Base-by-base conservation (phyloP, 1,140 invertebrate species). In the Aporrectodea caliginosa region DNA sequence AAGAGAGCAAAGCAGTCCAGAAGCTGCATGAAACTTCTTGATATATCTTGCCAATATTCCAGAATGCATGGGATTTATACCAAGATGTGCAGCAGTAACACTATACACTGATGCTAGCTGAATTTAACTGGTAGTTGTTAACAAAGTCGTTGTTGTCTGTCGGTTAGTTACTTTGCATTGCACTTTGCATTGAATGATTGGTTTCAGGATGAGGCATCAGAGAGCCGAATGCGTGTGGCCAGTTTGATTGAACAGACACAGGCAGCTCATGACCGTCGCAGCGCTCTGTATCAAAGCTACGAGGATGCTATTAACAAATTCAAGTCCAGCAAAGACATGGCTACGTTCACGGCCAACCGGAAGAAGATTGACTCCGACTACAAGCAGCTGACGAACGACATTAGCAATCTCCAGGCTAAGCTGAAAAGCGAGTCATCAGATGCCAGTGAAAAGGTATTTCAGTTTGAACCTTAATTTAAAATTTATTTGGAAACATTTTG, bases 301-400 rank as follows among this genome's bases (percentile, higher is more conserved):
- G 92, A 93, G 82, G 91, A 92, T 81, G 91, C 91, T 69, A 84
- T 93, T 58, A 88, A 88, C 77, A 91, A 91, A 82, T 89, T 91
- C 35, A 93, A 93, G 85, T 83, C 89, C 0, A 91, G 88, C 73
- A 93, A 93, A 85, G 92, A 93, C 83, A 84, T 89, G 0, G 87
- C 87, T 79, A 84, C 88, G 1, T 92, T 91, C 78, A 84, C 85
- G 72, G 83, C 86, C 72, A 84, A 84, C 69, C 83, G 85, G 71
- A 93, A 93, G 86, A 90, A 88, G 80, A 89, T 93, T 77, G 91
- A 91, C 82, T 87, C 88, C 69, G 91, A 93, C 58, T 92, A 92
- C 81, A 92, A 92, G 84, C 90, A 88, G 82, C 90, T 92, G 35
- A 91, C 90, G 12, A 88, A 87, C 69, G 85, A 90, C 35, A 90